Base-by-base conservation (phyloP, 2,888 invertebrate genomes). In the Cheilosia grossa region DNA sequence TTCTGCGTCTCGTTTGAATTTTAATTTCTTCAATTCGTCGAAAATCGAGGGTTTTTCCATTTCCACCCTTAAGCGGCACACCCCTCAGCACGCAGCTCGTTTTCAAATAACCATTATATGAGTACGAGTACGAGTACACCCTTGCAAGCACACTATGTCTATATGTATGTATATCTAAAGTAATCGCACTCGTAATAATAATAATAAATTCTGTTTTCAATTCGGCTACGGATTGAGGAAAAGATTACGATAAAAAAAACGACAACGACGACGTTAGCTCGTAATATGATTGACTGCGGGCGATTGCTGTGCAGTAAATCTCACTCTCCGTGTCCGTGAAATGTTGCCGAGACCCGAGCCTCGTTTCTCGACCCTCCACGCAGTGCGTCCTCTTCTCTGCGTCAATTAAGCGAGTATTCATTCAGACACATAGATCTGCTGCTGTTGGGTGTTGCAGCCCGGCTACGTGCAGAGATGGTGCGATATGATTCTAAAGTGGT, bases 271-370 rank as follows among this genome's bases (percentile, higher is more conserved):
- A 78, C 63, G 80, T 80, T 72, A 80, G 67, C 66, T 74, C 73
- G 82, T 82, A 73, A 82, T 78, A 82, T 78, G 78, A 82, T 82
- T 82, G 82, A 82, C 64, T 82, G 82, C 58, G 67, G 82, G 82
- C 73, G 78, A 82, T 78, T 78, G 82, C 54, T 49, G 40, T 82
- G 78, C 78, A 82, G 77, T 67, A 78, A 82, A 61, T 78, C 78
- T 73, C 67, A 73, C 53, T 47, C 63, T 42, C 33, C 61, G 67
- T 82, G 73, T 51, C 51, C 64, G 56, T 75, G 33, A 69, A 81
- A 51, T 40, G 64, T n/a, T 64, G 6, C 27, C 61, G 9, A n/a
- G 17, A 40, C 54, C 53, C 15, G 4, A 47, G 19, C 47, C 42
- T 17, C 40, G 33, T 19, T 4, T 27, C 27, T 27, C 15, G 10